phyloP scores from a whole-genome alignment of 2,888 invertebrate species.

The Embidobia sp. region DNA sequence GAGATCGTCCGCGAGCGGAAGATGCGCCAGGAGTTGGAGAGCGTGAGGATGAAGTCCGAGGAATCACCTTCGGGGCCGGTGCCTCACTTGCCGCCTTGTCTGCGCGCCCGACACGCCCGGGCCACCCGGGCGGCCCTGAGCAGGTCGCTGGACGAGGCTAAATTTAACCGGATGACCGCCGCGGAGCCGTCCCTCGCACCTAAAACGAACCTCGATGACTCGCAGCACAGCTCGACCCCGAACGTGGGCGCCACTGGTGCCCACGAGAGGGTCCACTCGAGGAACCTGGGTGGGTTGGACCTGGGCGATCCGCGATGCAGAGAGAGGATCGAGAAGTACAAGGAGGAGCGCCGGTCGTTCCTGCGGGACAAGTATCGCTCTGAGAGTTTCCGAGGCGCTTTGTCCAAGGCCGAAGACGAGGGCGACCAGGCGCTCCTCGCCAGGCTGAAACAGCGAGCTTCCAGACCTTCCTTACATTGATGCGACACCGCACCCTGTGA shows the following conservation, averaged over 20 bases:
- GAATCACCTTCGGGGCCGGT: no score
- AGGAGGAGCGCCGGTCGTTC: slow-evolving; percentile 93
- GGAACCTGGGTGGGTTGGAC: slow-evolving; percentile 77
- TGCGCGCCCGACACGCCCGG: slow-evolving; percentile 83
- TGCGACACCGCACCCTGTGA: no score
- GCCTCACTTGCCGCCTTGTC: slow-evolving; percentile 83
- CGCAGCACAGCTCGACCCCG: slow-evolving; percentile 78
- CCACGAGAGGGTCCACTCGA: slow-evolving; percentile 72
- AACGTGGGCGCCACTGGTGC: slow-evolving; percentile 73
- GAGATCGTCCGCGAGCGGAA: slow-evolving; percentile 82
- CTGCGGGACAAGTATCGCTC: slow-evolving; percentile 93
- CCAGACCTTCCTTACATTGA: slow-evolving; percentile 79
- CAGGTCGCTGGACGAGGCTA: slow-evolving; percentile 78
- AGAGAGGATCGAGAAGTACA: slow-evolving; percentile 94
- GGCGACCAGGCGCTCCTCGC: slow-evolving; percentile 78
- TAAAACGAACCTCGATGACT: slow-evolving; percentile 68
- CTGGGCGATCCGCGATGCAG: slow-evolving; percentile 82
- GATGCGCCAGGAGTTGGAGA: slow-evolving; percentile 80
- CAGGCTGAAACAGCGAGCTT: slow-evolving; percentile 82
- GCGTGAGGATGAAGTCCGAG: slow-evolving; percentile 75
- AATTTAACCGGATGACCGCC: slow-evolving; percentile 78
- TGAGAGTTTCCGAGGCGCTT: slow-evolving; percentile 87
- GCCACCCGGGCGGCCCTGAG: slow-evolving; percentile 77
- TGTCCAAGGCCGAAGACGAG: slow-evolving; percentile 76
- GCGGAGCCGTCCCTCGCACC: slow-evolving; percentile 75